Base-by-base conservation (phyloP, 2,888 invertebrate species). In the Sphaerolaimus hirsutus region DNA sequence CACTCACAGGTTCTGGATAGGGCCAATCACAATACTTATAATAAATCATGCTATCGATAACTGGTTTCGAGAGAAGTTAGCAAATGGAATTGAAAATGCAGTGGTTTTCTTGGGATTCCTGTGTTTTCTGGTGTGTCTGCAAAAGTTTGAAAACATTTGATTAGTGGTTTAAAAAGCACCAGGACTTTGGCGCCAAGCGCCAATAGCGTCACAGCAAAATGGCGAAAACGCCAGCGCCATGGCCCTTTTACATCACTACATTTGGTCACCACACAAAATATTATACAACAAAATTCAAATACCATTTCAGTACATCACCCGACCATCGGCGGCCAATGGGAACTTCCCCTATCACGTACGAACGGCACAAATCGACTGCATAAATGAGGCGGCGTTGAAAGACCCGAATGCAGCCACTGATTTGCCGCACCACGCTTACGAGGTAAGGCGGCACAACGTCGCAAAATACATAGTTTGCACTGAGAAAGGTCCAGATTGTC, bases 331-430 rank as follows among this genome's bases (percentile, higher is more conserved):
- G 49, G 80, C 81, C 0, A 84, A 84, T 61, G 77, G 76, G 58
- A 81, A 81, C 60, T 84, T 86, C 58, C 86, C 86, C 0, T 86
- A 80, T 63, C 84, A 86, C 62, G 81, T 84, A 26, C 68, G 81
- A 45, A 83, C 83, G 0, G 78, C 79, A 1, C 82, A 83, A 67
- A 68, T 71, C 23, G 52, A 12, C 4, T 29, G 41, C n/a, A 36
- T 44, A 7, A 44, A 44, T 38, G 37, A 23, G 32, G 26, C 37
- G 3, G 24, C 32, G 32, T 48, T 49, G 54, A 41, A 23, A 27
- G n/a, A 25, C 24, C 19, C 32, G 44, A 40, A 47, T 55, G 54
- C 41, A n/a, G 50, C 55, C n/a, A 50, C 56, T 14, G 50, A 51
- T 48, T 51, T 49, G 7, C 53, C 52, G 7, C 52, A 51, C 37